Evolutionary conservation across 2,797 vertebrate genomes (phyloP).

Genomic region (Sebastes steindachneri): DNA sequence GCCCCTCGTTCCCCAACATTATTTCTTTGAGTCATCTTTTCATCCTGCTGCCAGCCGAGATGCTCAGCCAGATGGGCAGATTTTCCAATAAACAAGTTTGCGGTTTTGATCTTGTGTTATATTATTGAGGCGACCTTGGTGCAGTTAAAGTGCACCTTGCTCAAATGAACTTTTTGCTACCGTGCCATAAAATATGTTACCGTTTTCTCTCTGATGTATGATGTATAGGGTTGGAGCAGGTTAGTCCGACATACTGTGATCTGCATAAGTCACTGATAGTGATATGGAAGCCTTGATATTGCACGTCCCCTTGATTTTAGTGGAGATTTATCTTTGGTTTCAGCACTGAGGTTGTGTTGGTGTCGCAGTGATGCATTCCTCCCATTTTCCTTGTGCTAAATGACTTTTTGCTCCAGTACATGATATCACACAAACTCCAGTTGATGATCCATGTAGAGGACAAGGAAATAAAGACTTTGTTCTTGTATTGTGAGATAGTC

Average conservation of each 20-base stretch:
- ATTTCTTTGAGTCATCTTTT: conserved; percentile 75
- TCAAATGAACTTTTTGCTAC: conserved; percentile 35
- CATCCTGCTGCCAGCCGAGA: conserved; percentile 70
- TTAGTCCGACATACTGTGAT: conserved; percentile 23
- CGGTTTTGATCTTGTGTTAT: conserved; percentile 67
- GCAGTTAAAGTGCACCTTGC: conserved; percentile 31
- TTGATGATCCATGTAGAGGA: not conserved
- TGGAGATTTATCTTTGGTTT: conserved; percentile 2
- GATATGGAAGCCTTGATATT: conserved; percentile 23
- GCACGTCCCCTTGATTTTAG: not conserved
- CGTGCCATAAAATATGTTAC: conserved; percentile 14
- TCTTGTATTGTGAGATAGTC: not conserved
- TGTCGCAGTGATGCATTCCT: not conserved
- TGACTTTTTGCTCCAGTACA: not conserved
- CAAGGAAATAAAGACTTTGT: not conserved
- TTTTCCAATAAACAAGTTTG: conserved; percentile 73
- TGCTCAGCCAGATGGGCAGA: conserved; percentile 72
- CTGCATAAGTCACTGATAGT: not conserved
- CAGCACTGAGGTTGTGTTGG: not conserved
- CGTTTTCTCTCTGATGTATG: conserved; percentile 32
- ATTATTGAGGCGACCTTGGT: conserved; percentile 57
- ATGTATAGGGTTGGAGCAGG: conserved; percentile 12
- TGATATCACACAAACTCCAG: not conserved
- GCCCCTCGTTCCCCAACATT: conserved; percentile 61
- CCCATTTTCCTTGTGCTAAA: not conserved